Percentiles rank a stretch among this genome's conserved stretches.
Conservation (phyloP, 2,888 invertebrate species). For the Ophioninae sp. region DNA sequence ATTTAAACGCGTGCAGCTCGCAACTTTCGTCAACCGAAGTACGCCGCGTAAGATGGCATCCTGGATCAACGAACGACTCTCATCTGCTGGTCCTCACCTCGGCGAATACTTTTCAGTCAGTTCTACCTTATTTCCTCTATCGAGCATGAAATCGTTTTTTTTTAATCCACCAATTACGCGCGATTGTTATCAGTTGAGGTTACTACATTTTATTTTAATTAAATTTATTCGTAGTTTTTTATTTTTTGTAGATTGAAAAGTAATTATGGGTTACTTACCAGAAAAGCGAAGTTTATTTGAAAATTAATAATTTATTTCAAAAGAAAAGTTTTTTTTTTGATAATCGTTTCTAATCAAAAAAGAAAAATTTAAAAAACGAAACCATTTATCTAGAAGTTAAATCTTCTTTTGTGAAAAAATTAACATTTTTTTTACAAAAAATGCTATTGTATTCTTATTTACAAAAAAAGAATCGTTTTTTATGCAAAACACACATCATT, state of each 20-base stretch:
- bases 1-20: slow-evolving; percentile 88
- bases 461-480: too few relatives aligned
- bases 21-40: slow-evolving; percentile 85
- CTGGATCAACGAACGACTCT: slow-evolving; percentile 88
- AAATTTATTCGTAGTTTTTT: not conserved
- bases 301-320: too few relatives aligned
- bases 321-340: too few relatives aligned
- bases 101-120: slow-evolving; percentile 92
- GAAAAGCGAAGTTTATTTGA: too few relatives aligned
- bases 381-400: too few relatives aligned
- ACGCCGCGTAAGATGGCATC: slow-evolving; percentile 92
- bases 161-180: not conserved
- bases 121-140: slow-evolving; percentile 17
- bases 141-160: not conserved
- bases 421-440: too few relatives aligned
- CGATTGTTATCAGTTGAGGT: not conserved
- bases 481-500: too few relatives aligned
- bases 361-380: too few relatives aligned
- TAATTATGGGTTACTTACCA: too few relatives aligned
- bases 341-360: too few relatives aligned
- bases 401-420: too few relatives aligned
- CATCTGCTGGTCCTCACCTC: slow-evolving; percentile 91
- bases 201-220: not conserved
- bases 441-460: too few relatives aligned
- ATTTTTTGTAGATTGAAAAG: not conserved